Base-by-base conservation (phyloP, 1,140 invertebrate species). In the Stegodyphus mimosarum region DNA sequence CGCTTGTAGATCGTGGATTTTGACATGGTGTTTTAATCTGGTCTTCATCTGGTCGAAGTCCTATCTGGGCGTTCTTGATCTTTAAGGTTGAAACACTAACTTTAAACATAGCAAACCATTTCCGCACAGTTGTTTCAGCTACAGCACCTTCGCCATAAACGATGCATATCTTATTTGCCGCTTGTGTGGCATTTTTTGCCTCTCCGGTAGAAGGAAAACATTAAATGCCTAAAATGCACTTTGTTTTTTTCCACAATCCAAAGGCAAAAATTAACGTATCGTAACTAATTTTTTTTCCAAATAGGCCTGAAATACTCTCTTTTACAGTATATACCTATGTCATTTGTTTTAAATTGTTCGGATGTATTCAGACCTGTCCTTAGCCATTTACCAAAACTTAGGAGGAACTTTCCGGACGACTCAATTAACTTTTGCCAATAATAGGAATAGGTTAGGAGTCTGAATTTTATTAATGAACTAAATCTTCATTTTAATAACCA, bases 211-310 rank as follows among this genome's bases (percentile, higher is more conserved):
- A 70, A 70, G 33, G 33, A 70, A 70, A 70, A 9, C 67, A 70
- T 70, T 70, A 70, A 70, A 70, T 70, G 67, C 67, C 67, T 70
- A 70, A 70, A 70, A 70, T 70, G 10, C 67, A 70, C 18, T 70
- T 70, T 48, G 7, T 70, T 70, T 70, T 48, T 48, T 70, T 70
- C 33, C 67, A 70, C 33, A 70, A 18, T 70, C 67, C n/a, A 70
- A 70, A 10, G 53, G 13, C 53, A 55, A 55, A 55, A 55, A 55
- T 55, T 55, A 55, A 13, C 53, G 53, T 7, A 55, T 55, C 13
- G 53, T 55, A 55, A 55, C 67, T 18, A 70, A 70, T 7, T 33
- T 70, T 70, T 70, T 70, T 70, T 70, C 6, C 5, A 70, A 70
- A 70, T 33, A 70, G n/a, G 67, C 67, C 67, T 70, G 67, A 48